A percentile compares a stretch with the other conserved stretches of the same genome.
Conservation (phyloP, 2,888 invertebrate genomes). For the Leptinotarsa juncta region DNA sequence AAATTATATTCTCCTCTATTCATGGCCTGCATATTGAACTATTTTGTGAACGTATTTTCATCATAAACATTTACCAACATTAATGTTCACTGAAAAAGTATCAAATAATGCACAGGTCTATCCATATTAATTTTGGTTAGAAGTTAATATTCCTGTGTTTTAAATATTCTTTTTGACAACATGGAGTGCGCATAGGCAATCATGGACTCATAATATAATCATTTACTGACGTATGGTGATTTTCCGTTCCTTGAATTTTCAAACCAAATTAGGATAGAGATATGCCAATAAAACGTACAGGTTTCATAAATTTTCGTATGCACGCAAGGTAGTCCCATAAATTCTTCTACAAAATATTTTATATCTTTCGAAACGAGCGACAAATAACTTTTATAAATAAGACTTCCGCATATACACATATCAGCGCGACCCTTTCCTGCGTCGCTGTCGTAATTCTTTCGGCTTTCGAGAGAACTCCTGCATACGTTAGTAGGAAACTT, state of each 20-base stretch:
- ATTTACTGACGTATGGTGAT: not conserved
- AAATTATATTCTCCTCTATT: too few relatives aligned
- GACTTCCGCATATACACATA: constrained; percentile 35
- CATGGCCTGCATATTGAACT: too few relatives aligned
- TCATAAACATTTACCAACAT: too few relatives aligned
- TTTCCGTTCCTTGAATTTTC: not conserved
- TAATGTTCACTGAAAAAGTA: too few relatives aligned
- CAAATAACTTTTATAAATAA: constrained; percentile 41
- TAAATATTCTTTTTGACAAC: too few relatives aligned
- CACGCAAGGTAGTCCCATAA: constrained; percentile 27
- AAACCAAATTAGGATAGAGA: not conserved
- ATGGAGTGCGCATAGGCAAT: too few relatives aligned
- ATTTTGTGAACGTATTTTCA: too few relatives aligned
- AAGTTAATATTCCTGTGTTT: too few relatives aligned
- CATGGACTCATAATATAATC: too few relatives aligned
- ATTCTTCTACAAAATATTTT: constrained; percentile 35
- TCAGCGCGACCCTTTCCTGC: constrained; percentile 34
- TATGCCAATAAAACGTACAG: constrained; percentile 7
- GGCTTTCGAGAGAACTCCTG: constrained; percentile 20
- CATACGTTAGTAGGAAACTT: constrained; percentile 21
- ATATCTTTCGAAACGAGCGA: constrained; percentile 37
- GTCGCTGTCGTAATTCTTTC: constrained; percentile 32
- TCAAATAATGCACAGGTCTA: too few relatives aligned
- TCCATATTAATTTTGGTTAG: too few relatives aligned
- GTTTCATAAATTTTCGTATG: constrained; percentile 18